phyloP scores from a whole-genome alignment of 2,797 vertebrate genomes.

The Heterohyrax brucei region DNA sequence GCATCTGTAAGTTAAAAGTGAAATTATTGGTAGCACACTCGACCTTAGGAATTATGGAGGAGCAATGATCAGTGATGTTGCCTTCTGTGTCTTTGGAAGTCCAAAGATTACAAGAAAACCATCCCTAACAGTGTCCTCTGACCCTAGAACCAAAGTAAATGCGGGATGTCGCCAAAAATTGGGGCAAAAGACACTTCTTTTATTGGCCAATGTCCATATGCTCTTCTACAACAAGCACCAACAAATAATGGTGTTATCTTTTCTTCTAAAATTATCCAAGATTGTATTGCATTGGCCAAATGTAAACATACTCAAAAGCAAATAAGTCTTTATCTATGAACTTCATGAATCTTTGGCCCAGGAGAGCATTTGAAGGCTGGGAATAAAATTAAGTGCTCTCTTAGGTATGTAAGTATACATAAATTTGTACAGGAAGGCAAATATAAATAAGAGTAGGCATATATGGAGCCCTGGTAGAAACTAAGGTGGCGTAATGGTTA shows the following conservation, averaged over 20 bases:
- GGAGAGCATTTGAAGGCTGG: background rate
- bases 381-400: background rate
- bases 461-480: too few relatives aligned
- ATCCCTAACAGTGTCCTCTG: background rate
- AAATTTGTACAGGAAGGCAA: too few relatives aligned
- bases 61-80: background rate
- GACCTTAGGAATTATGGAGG: background rate
- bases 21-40: background rate
- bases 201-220: rapidly evolving
- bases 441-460: too few relatives aligned
- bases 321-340: background rate
- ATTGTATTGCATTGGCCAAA: background rate
- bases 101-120: background rate
- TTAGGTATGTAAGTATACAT: too few relatives aligned
- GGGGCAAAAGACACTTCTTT: background rate
- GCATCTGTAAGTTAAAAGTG: background rate
- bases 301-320: background rate
- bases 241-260: background rate
- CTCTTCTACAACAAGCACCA: background rate
- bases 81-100: background rate
- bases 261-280: background rate
- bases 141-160: background rate
- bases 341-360: background rate
- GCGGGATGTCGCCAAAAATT: background rate
- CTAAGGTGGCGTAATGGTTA: too few relatives aligned